These are phyloP conservation scores for Papilio demoleus DNA, from an alignment of 2,888 invertebrate genomes.

Conservation along the genomic window DNA sequence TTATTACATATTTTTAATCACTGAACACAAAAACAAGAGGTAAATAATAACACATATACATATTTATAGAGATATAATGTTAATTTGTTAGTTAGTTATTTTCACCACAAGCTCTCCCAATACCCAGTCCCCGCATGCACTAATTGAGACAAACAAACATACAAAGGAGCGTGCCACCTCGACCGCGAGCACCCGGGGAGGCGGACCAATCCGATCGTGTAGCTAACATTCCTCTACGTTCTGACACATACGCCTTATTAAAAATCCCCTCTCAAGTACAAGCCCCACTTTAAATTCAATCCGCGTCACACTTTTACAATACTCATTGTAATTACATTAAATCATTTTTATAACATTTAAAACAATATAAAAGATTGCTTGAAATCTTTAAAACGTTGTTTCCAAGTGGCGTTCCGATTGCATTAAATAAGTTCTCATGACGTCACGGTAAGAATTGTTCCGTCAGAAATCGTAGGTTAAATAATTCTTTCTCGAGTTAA, in stretches of 20 bases:
- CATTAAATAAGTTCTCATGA: too few species aligned
- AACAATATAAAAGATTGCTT: not conserved
- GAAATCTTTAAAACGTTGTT: not conserved
- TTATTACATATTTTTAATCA: slow-evolving; percentile 46
- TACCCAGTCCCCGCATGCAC: slow-evolving; percentile 62
- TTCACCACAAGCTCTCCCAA: slow-evolving; percentile 50
- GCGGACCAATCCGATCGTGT: slow-evolving; percentile 75
- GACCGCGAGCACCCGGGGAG: slow-evolving; percentile 54
- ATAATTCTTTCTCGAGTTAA: not conserved
- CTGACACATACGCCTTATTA: slow-evolving; percentile 62
- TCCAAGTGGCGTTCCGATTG: not conserved
- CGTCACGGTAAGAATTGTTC: not conserved
- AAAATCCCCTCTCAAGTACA: slow-evolving; percentile 36
- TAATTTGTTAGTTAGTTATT: slow-evolving; percentile 64
- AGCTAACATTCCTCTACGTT: slow-evolving; percentile 77
- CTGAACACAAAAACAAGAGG: slow-evolving; percentile 47
- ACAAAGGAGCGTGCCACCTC: slow-evolving; percentile 51
- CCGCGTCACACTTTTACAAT: slow-evolving; percentile 4
- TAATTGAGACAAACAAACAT: slow-evolving; percentile 51
- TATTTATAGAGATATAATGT: slow-evolving; percentile 51
- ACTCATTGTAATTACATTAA: slow-evolving; percentile 13
- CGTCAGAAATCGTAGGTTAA: not conserved
- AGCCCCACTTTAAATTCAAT: slow-evolving; percentile 15
- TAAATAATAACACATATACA: slow-evolving; percentile 50
- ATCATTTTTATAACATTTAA: too few species aligned